Base-by-base conservation (phyloP, 2,888 invertebrate genomes). In the Tribolium freemani region DNA sequence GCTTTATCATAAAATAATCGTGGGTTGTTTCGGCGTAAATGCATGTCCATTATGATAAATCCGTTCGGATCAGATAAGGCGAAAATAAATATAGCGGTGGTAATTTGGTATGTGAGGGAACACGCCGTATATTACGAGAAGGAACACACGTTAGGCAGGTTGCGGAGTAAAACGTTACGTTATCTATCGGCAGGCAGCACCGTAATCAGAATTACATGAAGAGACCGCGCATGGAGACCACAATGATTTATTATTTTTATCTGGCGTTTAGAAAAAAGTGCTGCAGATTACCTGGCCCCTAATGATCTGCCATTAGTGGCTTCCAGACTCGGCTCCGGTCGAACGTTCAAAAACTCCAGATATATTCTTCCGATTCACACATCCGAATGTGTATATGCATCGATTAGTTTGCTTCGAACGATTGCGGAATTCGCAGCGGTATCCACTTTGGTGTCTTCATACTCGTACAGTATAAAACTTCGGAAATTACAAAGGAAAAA, bases 211-310 rank as follows among this genome's bases (percentile, higher is more conserved):
- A 81, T 81, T 80, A 80, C 80, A 64, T 81, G 81, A 82, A 79
- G 78, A 81, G 80, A 79, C 76, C 78, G 70, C 77, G 77, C 78
- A 83, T 82, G 82, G 81, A 84, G 82, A 82, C 82, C 83, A 83
- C 84, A 84, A 85, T 85, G 85, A 86, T 86, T 85, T 85, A 86
- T 86, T 84, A 85, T 85, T 86, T 86, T 85, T 86, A 86, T 86
- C 86, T 84, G 76, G 76, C 78, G 78, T 80, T 82, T 83, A 81
- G 80, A 81, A 83, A 83, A 85, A 84, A 83, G 81, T 79, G 79
- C 80, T 78, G 83, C 80, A 86, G 86, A 86, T 86, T 86, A 86
- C 86, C 86, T 85, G 84, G 82, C 58, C 83, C 85, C 85, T 86
- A 86, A 86, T 86, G 86, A 86, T 86, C 83, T 81, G 80, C 86